A percentile compares a stretch with the other conserved stretches of the same genome.
Conservation (phyloP, 2,797 vertebrate genomes). For the Peromyscus attwateri region DNA sequence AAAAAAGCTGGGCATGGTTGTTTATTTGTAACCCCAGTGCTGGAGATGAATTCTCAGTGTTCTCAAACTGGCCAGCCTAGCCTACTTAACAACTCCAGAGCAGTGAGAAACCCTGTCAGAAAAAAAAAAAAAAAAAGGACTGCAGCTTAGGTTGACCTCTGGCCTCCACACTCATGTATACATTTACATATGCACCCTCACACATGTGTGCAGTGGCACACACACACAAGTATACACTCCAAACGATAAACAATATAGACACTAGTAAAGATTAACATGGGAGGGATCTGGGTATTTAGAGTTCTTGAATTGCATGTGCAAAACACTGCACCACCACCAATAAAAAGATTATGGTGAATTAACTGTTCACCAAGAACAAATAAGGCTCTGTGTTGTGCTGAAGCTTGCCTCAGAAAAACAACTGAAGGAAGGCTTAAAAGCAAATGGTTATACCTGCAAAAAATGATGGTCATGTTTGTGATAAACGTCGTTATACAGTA, state of each 20-base stretch:
- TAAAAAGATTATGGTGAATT: conserved; percentile 26
- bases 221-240: neutral
- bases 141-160: neutral
- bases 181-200: neutral
- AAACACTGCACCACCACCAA: neutral
- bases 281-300: neutral
- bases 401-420: conserved; percentile 57
- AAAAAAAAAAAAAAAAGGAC: neutral
- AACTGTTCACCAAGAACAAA: conserved; percentile 67
- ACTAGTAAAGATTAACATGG: conserved; percentile 48
- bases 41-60: neutral
- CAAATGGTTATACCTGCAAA: conserved; percentile 29
- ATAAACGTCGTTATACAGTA: conserved; percentile 56
- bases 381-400: conserved; percentile 50
- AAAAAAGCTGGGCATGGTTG: neutral
- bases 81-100: neutral
- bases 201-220: neutral
- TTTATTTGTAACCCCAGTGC: neutral
- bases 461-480: conserved; percentile 49
- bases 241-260: neutral
- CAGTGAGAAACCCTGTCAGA: neutral
- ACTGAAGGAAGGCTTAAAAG: conserved; percentile 60
- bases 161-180: neutral
- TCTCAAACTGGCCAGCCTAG: neutral
- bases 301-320: neutral